Conservation (phyloP, 2,113 vertebrate genomes). For the Oreocharis arfaki region DNA sequence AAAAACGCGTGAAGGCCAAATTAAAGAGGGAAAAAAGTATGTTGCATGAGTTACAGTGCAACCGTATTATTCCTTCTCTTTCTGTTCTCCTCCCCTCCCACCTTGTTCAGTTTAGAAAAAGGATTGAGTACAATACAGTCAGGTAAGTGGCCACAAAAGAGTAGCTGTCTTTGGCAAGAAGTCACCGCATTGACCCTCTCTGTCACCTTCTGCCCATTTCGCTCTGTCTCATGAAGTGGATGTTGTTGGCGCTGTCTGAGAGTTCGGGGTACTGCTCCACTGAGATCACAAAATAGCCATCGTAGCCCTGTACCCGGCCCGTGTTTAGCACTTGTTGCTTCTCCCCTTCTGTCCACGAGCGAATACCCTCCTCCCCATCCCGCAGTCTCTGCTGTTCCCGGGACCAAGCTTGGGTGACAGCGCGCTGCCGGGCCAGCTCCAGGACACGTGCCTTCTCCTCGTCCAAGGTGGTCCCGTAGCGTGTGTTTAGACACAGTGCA, state of each 20-base stretch:
- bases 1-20: slow-evolving; percentile 83
- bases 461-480: slow-evolving; percentile 89
- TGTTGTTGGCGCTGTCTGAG: slow-evolving; percentile 94
- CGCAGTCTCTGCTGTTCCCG: slow-evolving; percentile 90
- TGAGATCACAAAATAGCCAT: slow-evolving; percentile 92
- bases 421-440: slow-evolving; percentile 89
- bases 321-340: slow-evolving; percentile 90
- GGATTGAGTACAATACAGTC: slow-evolving; percentile 82
- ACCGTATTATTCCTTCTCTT: slow-evolving; percentile 69
- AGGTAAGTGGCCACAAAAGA: slow-evolving; percentile 86
- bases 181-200: slow-evolving; percentile 76
- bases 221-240: slow-evolving; percentile 99
- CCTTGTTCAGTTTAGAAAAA: slow-evolving; percentile 77
- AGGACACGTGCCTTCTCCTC: slow-evolving; percentile 91
- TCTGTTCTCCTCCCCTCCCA: slow-evolving; percentile 50
- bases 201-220: slow-evolving; percentile 99
- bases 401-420: slow-evolving; percentile 85
- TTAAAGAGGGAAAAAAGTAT: slow-evolving; percentile 72
- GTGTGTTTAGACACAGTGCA: slow-evolving; percentile 84
- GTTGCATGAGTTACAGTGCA: slow-evolving; percentile 86
- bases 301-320: slow-evolving; percentile 91
- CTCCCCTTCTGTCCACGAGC: slow-evolving; percentile 94
- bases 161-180: slow-evolving; percentile 99
- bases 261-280: slow-evolving; percentile 97
- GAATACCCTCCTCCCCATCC: slow-evolving; percentile 92